Evolutionary conservation across 2,797 vertebrate genomes (phyloP).

Genomic region (Spheniscus humboldti): DNA sequence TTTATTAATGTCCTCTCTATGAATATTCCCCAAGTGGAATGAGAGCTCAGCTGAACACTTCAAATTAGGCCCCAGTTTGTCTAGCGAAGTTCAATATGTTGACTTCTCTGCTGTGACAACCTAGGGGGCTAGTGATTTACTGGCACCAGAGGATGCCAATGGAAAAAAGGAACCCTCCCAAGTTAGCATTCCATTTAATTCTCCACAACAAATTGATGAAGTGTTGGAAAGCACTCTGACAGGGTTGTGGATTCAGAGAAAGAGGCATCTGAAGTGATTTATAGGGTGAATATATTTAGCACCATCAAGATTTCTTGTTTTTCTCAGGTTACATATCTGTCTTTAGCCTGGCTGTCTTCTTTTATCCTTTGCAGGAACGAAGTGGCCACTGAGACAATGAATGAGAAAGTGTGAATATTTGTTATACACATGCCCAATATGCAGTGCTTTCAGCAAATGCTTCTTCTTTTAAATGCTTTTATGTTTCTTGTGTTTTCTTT

Average conservation of each 20-base stretch:
- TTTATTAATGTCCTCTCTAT: not conserved
- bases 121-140: not conserved
- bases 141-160: not conserved
- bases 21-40: not conserved
- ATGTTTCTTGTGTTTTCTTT: not conserved
- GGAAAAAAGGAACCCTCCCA: not conserved
- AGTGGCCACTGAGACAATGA: not conserved
- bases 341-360: not conserved
- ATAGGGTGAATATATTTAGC: not conserved
- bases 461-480: not conserved
- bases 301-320: not conserved
- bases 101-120: not conserved
- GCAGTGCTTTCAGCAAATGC: not conserved
- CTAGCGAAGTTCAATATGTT: not conserved
- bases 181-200: not conserved
- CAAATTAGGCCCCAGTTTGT: not conserved
- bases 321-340: not conserved
- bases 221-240: not conserved
- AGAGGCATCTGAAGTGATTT: not conserved
- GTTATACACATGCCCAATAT: not conserved
- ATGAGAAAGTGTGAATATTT: not conserved
- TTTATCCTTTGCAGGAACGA: not conserved
- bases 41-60: not conserved
- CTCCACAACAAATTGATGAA: not conserved
- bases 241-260: not conserved